Conservation (phyloP, 2,888 invertebrate species). For the Rhabditoides inermis region DNA sequence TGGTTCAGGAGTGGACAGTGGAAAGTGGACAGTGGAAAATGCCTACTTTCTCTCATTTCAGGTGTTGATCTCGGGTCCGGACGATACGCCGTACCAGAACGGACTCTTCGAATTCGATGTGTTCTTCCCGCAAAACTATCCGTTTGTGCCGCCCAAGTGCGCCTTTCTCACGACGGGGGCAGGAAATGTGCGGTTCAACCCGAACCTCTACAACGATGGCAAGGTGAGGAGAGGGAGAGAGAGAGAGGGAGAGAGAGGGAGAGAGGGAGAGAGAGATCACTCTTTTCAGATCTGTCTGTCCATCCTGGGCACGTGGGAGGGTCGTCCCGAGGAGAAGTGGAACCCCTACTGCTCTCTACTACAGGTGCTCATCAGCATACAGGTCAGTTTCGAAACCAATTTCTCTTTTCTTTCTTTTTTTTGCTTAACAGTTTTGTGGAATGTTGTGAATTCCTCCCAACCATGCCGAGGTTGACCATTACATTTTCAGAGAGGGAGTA, state of each 20-base stretch:
- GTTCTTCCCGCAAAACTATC: constrained; percentile 56
- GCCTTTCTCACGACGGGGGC: constrained; percentile 62
- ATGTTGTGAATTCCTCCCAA: too few relatives aligned
- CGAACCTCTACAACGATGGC: constrained; percentile 63
- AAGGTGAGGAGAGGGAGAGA: constrained; percentile 55
- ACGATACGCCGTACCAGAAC: constrained; percentile 63
- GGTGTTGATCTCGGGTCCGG: constrained; percentile 51
- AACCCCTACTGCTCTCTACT: constrained; percentile 50
- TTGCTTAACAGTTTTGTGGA: too few relatives aligned
- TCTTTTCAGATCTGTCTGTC: constrained; percentile 37
- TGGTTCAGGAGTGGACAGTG: too few relatives aligned
- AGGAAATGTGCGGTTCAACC: constrained; percentile 62
- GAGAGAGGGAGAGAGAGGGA: too few relatives aligned
- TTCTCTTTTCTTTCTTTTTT: too few relatives aligned
- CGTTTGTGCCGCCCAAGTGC: constrained; percentile 61
- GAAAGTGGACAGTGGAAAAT: too few relatives aligned
- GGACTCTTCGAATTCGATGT: constrained; percentile 56
- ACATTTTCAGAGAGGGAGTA: too few relatives aligned
- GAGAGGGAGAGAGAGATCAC: too few relatives aligned
- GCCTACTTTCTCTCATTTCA: constrained; percentile 4
- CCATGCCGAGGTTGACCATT: too few relatives aligned
- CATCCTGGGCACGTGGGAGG: constrained; percentile 52
- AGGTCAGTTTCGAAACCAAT: constrained; percentile 35
- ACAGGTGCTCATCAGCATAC: constrained; percentile 51
- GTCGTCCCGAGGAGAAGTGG: constrained; percentile 53